Evolutionary conservation across 2,113 vertebrate species (phyloP), one percentile per base, ranked within the genome.

Genomic region (Malurus cyaneus): DNA sequence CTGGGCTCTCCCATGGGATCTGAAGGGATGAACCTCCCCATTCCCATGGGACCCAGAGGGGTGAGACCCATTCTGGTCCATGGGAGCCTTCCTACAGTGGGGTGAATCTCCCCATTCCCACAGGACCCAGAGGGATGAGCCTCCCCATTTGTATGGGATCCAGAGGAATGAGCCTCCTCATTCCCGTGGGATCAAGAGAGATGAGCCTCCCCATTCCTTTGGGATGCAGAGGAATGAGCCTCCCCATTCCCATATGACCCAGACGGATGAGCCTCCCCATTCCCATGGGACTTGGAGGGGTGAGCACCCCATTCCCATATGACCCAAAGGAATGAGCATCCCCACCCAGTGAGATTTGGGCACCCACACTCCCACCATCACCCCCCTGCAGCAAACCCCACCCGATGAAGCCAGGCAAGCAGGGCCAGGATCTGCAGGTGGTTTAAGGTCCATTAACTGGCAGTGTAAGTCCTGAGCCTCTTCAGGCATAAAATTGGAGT

Each of bases 71-170:
- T 3, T n/a, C n/a, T n/a, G n/a, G 1, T 6, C 53, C 11, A 79
- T 42, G 20, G 1, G 8, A n/a, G 31, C n/a, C 5, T 28, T n/a
- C n/a, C n/a, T n/a, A n/a, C 0, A 0, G 9, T 26, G 11, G 12
- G 10, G 25, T 32, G 61, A 81, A 10, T 18, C 8, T 72, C 49
- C 28, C 14, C 5, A 5, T 16, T 73, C 17, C 79, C 32, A 21
- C n/a, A 11, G 44, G 39, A 31, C 12, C 39, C 1, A 1, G 36
- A 31, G 10, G 21, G 21, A 28, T 6, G 53, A 71, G 6, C 31
- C 2, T 70, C 29, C 42, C 14, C 3, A 1, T 6, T 56, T 10
- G 79, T 42, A 20, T 2, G 8, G 36, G 31, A 39, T 5, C 32
- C 0, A 0, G 9, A 29, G 11, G 10, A 9, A 5, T 2, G 59